Evolutionary conservation across 2,888 invertebrate species (phyloP), one percentile per base, ranked within the genome.

Genomic region (Lomographa bimaculata): DNA sequence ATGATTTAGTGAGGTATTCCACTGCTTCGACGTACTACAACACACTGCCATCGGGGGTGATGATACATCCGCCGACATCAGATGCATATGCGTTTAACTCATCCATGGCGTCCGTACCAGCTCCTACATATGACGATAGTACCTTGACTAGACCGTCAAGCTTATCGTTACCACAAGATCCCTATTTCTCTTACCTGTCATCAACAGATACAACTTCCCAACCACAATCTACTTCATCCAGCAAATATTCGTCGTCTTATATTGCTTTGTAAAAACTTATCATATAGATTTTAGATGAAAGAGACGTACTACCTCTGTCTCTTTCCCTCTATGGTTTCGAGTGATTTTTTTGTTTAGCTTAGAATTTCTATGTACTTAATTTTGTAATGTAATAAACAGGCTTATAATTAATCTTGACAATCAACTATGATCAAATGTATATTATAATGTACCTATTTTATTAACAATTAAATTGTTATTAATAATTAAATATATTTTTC

Each of bases 61-160:
- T 76, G 2, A 67, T 86, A 55, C 82, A 80, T 46, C 61, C 79
- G 1, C 55, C 76, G 3, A 59, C 72, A 4, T 54, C 74, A 10
- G 86, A 86, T n/a, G 50, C 67, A 4, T 86, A 79, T 47, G 74
- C 71, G 4, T 82, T 72, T 32, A 62, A 54, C 33, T 46, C 77
- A 2, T 51, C 76, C 3, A 58, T 85, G 26, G 55, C 77, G 4
- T 46, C 78, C 1, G 49, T 78, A 10, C 26, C 72, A 1, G 63
- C 76, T 3, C 77, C 83, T 8, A 75, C 79, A 0, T 86, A 85
- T 53, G 87, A 87, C 32, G 86, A 86, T 7, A 71, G 49, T 14
- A 59, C 49, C 45, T 35, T 84, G 4, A 26, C 71, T 16, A 75
- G 81, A 34, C 52, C 75, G 0, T 41, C 73, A 11, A 64, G 57